phyloP scores from a whole-genome alignment of 2,113 vertebrate genomes.

The Casuarius casuarius region DNA sequence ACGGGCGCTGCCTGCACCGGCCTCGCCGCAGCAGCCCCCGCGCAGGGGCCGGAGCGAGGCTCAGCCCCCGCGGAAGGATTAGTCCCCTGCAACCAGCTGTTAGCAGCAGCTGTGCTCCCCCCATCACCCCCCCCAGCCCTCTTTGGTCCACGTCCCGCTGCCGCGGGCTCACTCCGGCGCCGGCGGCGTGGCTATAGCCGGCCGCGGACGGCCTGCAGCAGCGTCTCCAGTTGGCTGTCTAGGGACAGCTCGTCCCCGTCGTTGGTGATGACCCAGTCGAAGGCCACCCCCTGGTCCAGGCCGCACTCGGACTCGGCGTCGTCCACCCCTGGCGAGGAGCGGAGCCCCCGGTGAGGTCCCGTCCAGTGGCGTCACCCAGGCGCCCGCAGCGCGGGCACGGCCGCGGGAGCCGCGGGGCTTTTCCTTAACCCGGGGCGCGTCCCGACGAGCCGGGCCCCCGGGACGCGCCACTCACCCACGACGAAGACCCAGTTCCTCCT shows the following conservation, averaged over 20 bases:
- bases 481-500: conserved; percentile 87
- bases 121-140: neutral
- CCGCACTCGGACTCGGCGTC: conserved; percentile 91
- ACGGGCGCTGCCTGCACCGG: neutral
- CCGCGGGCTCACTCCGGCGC: neutral
- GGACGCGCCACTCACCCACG: conserved; percentile 70
- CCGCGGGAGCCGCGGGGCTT: no score
- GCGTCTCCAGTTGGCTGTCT: conserved; percentile 77
- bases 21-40: neutral
- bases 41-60: neutral
- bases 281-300: conserved; percentile 83
- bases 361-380: neutral
- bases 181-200: neutral
- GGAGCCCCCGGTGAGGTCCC: neutral
- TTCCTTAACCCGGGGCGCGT: no score
- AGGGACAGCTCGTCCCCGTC: conserved; percentile 71
- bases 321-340: conserved; percentile 70
- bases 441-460: no score
- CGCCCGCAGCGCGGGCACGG: neutral
- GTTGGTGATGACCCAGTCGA: conserved; percentile 87
- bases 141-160: neutral
- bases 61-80: neutral
- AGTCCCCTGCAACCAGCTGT: neutral
- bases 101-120: neutral
- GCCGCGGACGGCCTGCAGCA: conserved; percentile 68